Percentiles rank a stretch among this genome's conserved stretches.
Conservation (phyloP, 2,113 vertebrate genomes). For the Gadus chalcogrammus region DNA sequence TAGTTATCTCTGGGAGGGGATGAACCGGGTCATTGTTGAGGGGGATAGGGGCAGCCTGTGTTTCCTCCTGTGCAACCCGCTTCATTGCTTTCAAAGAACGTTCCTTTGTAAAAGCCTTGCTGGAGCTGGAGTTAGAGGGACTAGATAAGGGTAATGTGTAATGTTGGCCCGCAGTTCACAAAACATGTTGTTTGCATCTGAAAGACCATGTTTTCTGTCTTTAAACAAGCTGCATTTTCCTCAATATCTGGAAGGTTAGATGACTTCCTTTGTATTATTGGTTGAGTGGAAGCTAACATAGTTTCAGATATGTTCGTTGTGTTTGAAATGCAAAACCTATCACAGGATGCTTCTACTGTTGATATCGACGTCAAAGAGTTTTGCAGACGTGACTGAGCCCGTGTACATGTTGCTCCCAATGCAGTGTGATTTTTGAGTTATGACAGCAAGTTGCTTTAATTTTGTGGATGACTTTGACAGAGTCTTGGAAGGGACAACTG, state of each 20-base stretch:
- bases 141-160: not conserved
- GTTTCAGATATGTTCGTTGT: too few species aligned
- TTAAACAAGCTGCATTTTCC: not conserved
- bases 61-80: slow-evolving; percentile 7
- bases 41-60: not conserved
- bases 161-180: not conserved
- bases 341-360: too few species aligned
- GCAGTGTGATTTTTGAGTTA: not conserved
- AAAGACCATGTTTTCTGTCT: not conserved
- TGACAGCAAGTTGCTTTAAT: not conserved
- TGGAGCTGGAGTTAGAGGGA: not conserved
- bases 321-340: too few species aligned
- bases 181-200: not conserved
- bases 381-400: not conserved
- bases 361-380: not conserved
- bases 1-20: slow-evolving; percentile 31
- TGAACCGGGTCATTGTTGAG: slow-evolving; percentile 24
- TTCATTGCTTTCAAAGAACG: slow-evolving; percentile 5
- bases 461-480: too few species aligned
- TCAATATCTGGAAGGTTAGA: not conserved
- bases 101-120: not conserved
- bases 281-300: too few species aligned
- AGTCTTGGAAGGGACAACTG: too few species aligned
- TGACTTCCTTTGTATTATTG: too few species aligned
- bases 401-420: not conserved